Percentiles rank a stretch among this genome's conserved stretches.
Evolutionary conservation across 1,140 invertebrate species (phyloP).

Genomic region (Heliconius hewitsoni): DNA sequence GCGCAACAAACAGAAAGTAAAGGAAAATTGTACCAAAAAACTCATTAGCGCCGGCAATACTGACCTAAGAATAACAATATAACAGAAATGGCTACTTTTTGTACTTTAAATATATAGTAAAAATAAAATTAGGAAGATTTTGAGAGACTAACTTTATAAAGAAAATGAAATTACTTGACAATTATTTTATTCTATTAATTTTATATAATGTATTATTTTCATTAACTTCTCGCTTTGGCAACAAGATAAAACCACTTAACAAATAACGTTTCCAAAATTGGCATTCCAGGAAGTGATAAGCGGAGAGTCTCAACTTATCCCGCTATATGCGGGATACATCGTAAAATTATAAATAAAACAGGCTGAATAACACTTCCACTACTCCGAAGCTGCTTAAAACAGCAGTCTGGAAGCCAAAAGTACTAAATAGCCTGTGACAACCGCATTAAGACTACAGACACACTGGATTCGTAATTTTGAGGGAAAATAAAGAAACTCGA

Average conservation of each 20-base stretch:
- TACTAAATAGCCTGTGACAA: constrained; percentile 55
- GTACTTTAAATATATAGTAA: not conserved
- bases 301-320: not conserved
- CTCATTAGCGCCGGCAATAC: constrained; percentile 45
- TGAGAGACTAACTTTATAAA: not conserved
- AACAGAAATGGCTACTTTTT: not conserved
- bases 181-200: too few relatives aligned
- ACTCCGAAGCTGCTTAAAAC: constrained; percentile 32
- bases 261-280: too few relatives aligned
- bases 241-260: too few relatives aligned
- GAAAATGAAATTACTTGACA: too few relatives aligned
- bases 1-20: constrained; percentile 42
- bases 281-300: too few relatives aligned
- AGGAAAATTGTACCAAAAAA: constrained; percentile 53
- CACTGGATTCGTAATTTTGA: constrained; percentile 38
- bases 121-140: not conserved
- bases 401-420: constrained; percentile 46
- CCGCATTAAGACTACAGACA: constrained; percentile 43
- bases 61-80: constrained; percentile 37
- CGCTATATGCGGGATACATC: not conserved
- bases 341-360: not conserved
- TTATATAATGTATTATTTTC: too few relatives aligned
- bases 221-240: too few relatives aligned
- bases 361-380: not conserved
- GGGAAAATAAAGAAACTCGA: constrained; percentile 22